Evolutionary conservation across 2,113 vertebrate genomes (phyloP), one percentile per base, ranked within the genome.

Genomic region (Dolichotis patagonum): DNA sequence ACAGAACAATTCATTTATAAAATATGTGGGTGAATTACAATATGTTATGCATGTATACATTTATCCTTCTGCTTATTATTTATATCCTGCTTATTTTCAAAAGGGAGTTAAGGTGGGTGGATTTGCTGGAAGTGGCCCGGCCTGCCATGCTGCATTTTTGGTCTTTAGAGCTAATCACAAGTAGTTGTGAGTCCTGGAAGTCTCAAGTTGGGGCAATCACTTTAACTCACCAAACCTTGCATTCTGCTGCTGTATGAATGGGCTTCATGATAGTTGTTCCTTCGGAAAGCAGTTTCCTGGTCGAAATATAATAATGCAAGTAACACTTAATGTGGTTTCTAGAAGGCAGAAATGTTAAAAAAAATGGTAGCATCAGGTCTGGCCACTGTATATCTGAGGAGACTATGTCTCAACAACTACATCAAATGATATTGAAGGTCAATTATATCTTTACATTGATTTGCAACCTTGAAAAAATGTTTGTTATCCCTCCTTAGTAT

Each of bases 1-100:
- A 83, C 35, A 95, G 88, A 97, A 71, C 26, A 92, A 87, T 90
- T 94, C 54, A 85, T 96, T 95, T 91, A 14, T 84, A 93, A 82
- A 60, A 22, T 46, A 46, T 71, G 56, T 95, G 54, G 82, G 69
- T 78, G 75, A 81, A 90, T 92, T 80, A 63, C 46, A 67, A 32
- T 83, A 71, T 81, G 11, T 93, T 81, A 67, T 62, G 1, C 16
- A 7, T 91, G 26, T 56, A 38, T 90, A 7, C 77, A 54, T 90
- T 35, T 96, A 49, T 85, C 30, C 35, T 94, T 88, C 43, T 88
- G n/a, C 82, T 85, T 85, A 60, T 93, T 88, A 92, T 88, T 84
- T 77, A 46, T 82, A 91, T 32, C 0, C 30, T 95, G 43, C 30
- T 22, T 92, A 4, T 89, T 91, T 65, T 60, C n/a, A 30, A 77